Evolutionary conservation across 2,888 invertebrate genomes (phyloP), one percentile per base, ranked within the genome.

Genomic region (Agrotis ipsilon): DNA sequence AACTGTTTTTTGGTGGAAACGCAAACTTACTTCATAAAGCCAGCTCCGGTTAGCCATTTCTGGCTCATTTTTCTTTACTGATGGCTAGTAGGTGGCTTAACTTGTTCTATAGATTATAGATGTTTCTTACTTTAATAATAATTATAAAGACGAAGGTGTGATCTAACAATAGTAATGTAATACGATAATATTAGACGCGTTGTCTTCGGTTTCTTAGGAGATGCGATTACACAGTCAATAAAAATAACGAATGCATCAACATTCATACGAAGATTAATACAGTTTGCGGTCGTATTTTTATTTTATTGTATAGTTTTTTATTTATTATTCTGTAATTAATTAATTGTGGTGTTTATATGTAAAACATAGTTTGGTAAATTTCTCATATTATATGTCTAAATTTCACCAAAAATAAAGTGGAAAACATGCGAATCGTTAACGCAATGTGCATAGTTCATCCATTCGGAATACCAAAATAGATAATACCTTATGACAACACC

Each of bases 161-260:
- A 52, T 43, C 59, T 16, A n/a, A 59, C 19, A 57, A 39, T 64
- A 46, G 49, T 67, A 39, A 65, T 67, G 60, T 81, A 78, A 81
- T 58, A 67, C 24, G 64, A 81, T 76, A 60, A 9, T 24, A 24
- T 19, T 52, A 1, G 55, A 27, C 48, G 45, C n/a, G 46, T 32
- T 52, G 49, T 73, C 51, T 73, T 45, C 57, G 46, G 49, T 72
- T 66, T 69, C 69, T 19, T 58, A 60, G 39, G 51, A 54, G 39
- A 67, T 79, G 78, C 61, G 78, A 81, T 79, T 77, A 68, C 72
- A 62, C 43, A 64, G 62, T 16, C 14, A 49, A 77, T 72, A 68
- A 81, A 81, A 79, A 77, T 71, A 71, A 65, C 45, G 43, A 48
- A 49, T 32, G 18, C 24, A 76, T 55, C 9, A 19, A 54, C 27